A percentile compares a stretch with the other conserved stretches of the same genome.
Conservation (phyloP, 1,140 invertebrate genomes). For the Nasonia giraulti region DNA sequence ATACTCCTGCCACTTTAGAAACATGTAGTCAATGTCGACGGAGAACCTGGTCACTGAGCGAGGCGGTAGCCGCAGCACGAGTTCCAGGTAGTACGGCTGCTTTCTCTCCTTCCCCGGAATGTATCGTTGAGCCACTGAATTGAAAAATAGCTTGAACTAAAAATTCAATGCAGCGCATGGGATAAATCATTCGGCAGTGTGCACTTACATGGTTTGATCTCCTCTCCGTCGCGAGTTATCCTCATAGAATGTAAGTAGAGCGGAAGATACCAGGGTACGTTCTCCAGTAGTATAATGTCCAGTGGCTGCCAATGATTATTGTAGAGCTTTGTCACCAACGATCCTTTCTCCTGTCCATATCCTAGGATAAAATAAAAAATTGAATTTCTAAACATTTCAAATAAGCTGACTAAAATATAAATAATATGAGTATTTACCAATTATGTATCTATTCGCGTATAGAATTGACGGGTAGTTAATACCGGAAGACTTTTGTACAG, state of each 20-base stretch:
- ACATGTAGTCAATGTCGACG: constrained; percentile 94
- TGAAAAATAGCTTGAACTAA: constrained; percentile 16
- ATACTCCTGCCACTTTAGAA: constrained; percentile 99
- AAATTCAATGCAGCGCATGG: constrained; percentile 20
- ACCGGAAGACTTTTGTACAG: constrained; percentile 69
- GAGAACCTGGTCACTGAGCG: constrained; percentile 87
- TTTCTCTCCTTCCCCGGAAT: constrained; percentile 89
- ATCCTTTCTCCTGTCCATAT: constrained; percentile 90
- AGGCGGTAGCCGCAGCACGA: constrained; percentile 86
- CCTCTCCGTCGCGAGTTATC: constrained; percentile 77
- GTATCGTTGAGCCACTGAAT: constrained; percentile 78
- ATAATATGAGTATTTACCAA: constrained; percentile 75
- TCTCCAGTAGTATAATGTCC: constrained; percentile 83
- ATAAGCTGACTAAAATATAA: neutral
- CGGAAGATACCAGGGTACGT: constrained; percentile 95
- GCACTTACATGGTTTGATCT: constrained; percentile 78
- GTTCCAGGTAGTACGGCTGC: constrained; percentile 92
- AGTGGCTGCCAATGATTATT: constrained; percentile 85
- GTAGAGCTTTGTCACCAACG: constrained; percentile 86
- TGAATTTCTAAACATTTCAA: constrained; percentile 6
- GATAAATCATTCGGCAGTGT: neutral
- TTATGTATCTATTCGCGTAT: constrained; percentile 87
- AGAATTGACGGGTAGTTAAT: constrained; percentile 81
- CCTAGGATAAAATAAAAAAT: constrained; percentile 60
- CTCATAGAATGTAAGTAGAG: constrained; percentile 93